phyloP scores from a whole-genome alignment of 2,113 vertebrate genomes.

The Gobio gobio region DNA sequence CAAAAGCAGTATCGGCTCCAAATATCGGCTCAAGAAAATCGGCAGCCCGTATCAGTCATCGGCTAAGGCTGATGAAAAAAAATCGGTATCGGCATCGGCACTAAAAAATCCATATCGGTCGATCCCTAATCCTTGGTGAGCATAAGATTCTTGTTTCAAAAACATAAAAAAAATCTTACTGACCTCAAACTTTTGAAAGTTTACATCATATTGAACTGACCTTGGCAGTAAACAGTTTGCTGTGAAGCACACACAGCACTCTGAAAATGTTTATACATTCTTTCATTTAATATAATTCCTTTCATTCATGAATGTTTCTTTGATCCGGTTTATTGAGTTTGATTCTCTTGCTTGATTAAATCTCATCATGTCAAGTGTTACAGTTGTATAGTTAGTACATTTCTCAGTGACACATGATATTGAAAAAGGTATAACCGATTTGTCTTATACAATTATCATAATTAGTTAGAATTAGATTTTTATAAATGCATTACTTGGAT shows the following conservation, averaged over 20 bases:
- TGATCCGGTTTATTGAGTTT: neutral
- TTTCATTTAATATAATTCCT: neutral
- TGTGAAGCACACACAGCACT: neutral
- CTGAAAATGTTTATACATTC: neutral
- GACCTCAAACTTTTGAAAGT: neutral
- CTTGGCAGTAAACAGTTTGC: neutral
- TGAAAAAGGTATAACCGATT: neutral
- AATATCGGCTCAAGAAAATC: no score
- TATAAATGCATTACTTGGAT: neutral
- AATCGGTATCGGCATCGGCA: no score
- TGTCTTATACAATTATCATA: neutral
- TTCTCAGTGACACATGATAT: neutral
- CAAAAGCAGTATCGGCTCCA: no score
- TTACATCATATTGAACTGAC: neutral
- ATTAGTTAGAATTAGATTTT: neutral
- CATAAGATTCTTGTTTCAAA: neutral
- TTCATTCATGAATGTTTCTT: neutral
- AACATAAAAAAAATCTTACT: neutral
- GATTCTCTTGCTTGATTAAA: neutral
- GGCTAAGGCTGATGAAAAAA: no score
- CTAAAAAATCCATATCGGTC: no score
- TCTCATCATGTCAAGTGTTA: neutral
- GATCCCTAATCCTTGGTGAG: neutral
- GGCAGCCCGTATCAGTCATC: no score
- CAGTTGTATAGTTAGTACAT: neutral